Conservation (phyloP, 2,113 vertebrate genomes). For the Mola mola region DNA sequence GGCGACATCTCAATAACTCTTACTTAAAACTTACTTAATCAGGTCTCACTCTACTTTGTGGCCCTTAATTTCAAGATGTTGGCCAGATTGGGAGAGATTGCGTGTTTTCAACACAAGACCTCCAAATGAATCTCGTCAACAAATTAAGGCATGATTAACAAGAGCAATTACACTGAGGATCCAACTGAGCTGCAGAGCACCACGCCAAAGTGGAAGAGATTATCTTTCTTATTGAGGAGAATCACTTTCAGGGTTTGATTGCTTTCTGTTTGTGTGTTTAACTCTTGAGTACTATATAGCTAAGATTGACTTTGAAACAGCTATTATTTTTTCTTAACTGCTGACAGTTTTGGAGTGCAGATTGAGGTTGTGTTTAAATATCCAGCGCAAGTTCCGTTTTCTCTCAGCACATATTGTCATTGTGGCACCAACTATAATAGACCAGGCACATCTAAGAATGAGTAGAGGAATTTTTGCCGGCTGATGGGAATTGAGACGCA, state of each 20-base stretch:
- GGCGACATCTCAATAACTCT: constrained; percentile 20
- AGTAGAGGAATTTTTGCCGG: neutral
- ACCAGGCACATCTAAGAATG: neutral
- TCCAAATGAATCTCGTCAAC: constrained; percentile 75
- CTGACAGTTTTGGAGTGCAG: constrained; percentile 36
- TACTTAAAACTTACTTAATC: constrained; percentile 63
- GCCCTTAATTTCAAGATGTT: constrained; percentile 63
- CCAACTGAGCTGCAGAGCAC: constrained; percentile 59
- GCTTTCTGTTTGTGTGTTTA: constrained; percentile 74
- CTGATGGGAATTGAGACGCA: neutral
- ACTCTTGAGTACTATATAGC: constrained; percentile 66
- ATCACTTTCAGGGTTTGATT: constrained; percentile 80
- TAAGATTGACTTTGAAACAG: constrained; percentile 53
- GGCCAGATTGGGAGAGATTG: constrained; percentile 62
- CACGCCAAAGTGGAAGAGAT: constrained; percentile 70
- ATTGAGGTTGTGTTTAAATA: constrained; percentile 35
- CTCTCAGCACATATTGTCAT: neutral
- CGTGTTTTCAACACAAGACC: constrained; percentile 56
- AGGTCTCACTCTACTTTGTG: constrained; percentile 44
- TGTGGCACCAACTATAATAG: neutral
- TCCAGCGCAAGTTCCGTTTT: constrained; percentile 8
- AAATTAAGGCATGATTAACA: constrained; percentile 81
- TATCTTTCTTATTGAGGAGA: constrained; percentile 76
- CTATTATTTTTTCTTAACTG: constrained; percentile 14
- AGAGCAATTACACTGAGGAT: constrained; percentile 72